These are phyloP conservation scores for Pecten maximus DNA, from an alignment of 2,888 invertebrate species.

Conservation along the genomic window DNA sequence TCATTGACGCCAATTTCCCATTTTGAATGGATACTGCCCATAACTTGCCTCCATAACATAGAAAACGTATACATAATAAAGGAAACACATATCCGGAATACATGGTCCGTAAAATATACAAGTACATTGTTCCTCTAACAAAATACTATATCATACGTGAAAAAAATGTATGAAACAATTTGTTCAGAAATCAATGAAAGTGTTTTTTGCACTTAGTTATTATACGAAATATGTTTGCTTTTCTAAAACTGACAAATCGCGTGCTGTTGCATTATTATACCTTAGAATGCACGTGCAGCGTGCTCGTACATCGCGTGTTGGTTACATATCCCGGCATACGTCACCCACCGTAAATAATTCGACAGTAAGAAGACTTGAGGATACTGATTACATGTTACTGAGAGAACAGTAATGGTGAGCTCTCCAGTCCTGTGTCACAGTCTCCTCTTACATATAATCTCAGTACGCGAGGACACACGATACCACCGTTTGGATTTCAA, in stretches of 20 bases:
- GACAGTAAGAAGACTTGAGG: not conserved
- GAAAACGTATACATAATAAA: not conserved
- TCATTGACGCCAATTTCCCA: too few species aligned
- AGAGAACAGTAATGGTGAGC: not conserved
- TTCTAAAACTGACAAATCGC: constrained; percentile 18
- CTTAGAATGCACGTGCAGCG: constrained; percentile 7
- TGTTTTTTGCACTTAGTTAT: not conserved
- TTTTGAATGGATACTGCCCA: not conserved
- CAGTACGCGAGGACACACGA: not conserved
- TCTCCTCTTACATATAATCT: not conserved
- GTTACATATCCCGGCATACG: not conserved
- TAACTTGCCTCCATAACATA: not conserved
- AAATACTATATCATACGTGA: not conserved
- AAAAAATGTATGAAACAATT: constrained; percentile 23
- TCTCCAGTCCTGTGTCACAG: not conserved
- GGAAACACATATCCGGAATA: not conserved
- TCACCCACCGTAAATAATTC: constrained; percentile 20
- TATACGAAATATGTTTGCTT: not conserved
- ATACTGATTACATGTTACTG: not conserved
- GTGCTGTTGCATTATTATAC: not conserved
- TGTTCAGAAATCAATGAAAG: not conserved
- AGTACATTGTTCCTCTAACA: not conserved
- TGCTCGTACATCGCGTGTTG: constrained; percentile 28
- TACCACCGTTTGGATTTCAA: not conserved
- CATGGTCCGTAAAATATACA: not conserved